phyloP scores from a whole-genome alignment of 1,140 invertebrate species.

The Drosophila pectinifera region DNA sequence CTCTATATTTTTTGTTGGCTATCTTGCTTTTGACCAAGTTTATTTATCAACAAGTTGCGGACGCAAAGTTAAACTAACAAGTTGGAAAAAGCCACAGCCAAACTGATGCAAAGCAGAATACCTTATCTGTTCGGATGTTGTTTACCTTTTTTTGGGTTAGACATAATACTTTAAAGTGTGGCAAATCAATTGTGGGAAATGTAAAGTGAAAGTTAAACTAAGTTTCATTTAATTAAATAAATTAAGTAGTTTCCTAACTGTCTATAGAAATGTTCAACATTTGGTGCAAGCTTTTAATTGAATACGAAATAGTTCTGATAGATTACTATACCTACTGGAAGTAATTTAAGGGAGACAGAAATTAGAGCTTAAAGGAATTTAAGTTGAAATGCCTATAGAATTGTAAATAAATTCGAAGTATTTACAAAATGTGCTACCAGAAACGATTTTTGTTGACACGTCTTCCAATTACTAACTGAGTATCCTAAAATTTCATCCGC shows the following conservation, averaged over 20 bases:
- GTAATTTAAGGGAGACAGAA: not conserved
- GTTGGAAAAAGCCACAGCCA: constrained; percentile 3
- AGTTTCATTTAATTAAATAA: constrained; percentile 2
- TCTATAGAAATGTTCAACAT: not conserved
- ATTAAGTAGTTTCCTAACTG: not conserved
- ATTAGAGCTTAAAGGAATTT: too few species aligned
- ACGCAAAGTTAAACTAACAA: not conserved
- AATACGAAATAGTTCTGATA: not conserved
- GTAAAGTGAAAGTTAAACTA: not conserved
- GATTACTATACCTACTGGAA: not conserved
- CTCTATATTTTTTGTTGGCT: too few species aligned
- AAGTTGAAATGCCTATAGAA: too few species aligned
- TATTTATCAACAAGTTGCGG: constrained; percentile 1
- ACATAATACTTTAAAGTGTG: not conserved
- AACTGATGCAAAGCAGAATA: too few species aligned
- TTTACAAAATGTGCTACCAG: not conserved
- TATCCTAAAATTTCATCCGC: constrained; percentile 2
- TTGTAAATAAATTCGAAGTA: not conserved
- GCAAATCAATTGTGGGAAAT: too few species aligned
- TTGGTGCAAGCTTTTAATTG: not conserved
- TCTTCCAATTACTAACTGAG: not conserved
- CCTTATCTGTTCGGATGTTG: constrained; percentile 12
- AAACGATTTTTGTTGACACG: not conserved
- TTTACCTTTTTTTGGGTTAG: not conserved
- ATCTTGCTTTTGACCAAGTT: too few species aligned